A percentile compares a stretch with the other conserved stretches of the same genome.
Evolutionary conservation across 2,797 vertebrate species (phyloP).

Genomic region (Oryzias dopingdopingensis): DNA sequence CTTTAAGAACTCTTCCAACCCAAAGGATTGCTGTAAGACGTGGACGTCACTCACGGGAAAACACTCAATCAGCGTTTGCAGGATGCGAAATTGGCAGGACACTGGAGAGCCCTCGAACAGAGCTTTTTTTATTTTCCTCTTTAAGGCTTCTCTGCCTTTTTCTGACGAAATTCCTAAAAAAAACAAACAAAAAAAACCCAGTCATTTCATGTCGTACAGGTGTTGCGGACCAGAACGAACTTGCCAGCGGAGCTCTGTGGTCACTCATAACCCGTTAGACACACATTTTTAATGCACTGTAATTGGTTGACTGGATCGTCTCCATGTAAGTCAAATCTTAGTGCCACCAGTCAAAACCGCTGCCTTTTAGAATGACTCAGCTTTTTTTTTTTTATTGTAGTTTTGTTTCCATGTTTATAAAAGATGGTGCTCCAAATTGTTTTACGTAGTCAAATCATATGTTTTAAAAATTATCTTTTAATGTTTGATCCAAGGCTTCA

Average conservation of each 20-base stretch:
- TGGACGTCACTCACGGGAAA: conserved; percentile 28
- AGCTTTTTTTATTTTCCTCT: conserved; percentile 30
- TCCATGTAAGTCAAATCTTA: conserved; percentile 50
- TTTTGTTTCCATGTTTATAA: conserved; percentile 34
- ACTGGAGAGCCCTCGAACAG: conserved; percentile 32
- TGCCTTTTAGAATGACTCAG: conserved; percentile 62
- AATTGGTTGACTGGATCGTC: conserved; percentile 61
- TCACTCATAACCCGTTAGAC: conserved; percentile 51
- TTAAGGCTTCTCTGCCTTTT: conserved; percentile 30
- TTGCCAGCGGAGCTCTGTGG: conserved; percentile 39
- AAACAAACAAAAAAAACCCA: not conserved
- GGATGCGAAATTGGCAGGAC: conserved; percentile 44
- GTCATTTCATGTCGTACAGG: conserved; percentile 56
- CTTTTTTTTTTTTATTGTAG: conserved; percentile 23
- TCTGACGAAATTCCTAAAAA: conserved; percentile 32
- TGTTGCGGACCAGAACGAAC: conserved; percentile 70
- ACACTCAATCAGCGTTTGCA: conserved; percentile 39
- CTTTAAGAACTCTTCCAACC: conserved; percentile 58
- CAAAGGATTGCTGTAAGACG: conserved; percentile 55
- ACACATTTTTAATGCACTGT: conserved; percentile 54
- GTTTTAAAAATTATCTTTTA: conserved; percentile 56
- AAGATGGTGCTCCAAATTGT: conserved; percentile 59
- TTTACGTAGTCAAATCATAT: conserved; percentile 50
- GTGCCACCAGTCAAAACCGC: conserved; percentile 65
- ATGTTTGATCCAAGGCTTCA: conserved; percentile 38